These are phyloP conservation scores for Ectemnius cavifrons DNA, from an alignment of 2,888 invertebrate species.

Conservation along the genomic window DNA sequence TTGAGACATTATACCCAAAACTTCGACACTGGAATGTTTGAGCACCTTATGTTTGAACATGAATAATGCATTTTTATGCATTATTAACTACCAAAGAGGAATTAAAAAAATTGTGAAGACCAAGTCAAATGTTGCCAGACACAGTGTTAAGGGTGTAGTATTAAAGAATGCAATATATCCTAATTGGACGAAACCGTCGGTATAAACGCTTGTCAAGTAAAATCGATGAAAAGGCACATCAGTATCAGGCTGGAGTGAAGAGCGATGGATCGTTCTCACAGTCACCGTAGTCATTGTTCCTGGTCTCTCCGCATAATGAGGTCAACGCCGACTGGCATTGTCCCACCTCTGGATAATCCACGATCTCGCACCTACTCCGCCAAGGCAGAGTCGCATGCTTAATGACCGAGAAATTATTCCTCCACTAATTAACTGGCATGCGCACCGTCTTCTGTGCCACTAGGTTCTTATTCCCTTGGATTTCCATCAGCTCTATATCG, in stretches of 20 bases:
- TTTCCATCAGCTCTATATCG: neutral
- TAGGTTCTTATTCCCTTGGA: slow-evolving; percentile 1
- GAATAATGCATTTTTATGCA: too few relatives aligned
- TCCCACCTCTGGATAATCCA: slow-evolving; percentile 51
- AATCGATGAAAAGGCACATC: slow-evolving; percentile 28
- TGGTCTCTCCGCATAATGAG: slow-evolving; percentile 35
- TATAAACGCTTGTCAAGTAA: slow-evolving; percentile 37
- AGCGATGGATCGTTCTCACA: slow-evolving; percentile 46
- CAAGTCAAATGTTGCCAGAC: too few relatives aligned
- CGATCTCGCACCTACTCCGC: slow-evolving; percentile 51
- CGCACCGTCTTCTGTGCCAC: slow-evolving; percentile 21
- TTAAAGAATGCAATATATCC: too few relatives aligned
- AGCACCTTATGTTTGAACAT: too few relatives aligned
- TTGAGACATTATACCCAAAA: too few relatives aligned
- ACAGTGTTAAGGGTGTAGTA: too few relatives aligned
- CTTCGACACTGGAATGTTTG: too few relatives aligned
- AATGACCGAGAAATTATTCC: slow-evolving; percentile 68
- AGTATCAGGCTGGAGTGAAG: slow-evolving; percentile 35
- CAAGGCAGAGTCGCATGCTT: slow-evolving; percentile 47
- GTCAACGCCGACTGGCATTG: slow-evolving; percentile 51
- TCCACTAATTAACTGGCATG: slow-evolving; percentile 62
- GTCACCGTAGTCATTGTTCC: slow-evolving; percentile 42
- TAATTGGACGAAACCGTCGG: neutral
- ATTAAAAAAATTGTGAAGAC: too few relatives aligned
- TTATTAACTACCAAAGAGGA: too few relatives aligned